These are phyloP conservation scores for Gorilla gorilla DNA, from an alignment of 2,113 vertebrate genomes.

Conservation along the genomic window DNA sequence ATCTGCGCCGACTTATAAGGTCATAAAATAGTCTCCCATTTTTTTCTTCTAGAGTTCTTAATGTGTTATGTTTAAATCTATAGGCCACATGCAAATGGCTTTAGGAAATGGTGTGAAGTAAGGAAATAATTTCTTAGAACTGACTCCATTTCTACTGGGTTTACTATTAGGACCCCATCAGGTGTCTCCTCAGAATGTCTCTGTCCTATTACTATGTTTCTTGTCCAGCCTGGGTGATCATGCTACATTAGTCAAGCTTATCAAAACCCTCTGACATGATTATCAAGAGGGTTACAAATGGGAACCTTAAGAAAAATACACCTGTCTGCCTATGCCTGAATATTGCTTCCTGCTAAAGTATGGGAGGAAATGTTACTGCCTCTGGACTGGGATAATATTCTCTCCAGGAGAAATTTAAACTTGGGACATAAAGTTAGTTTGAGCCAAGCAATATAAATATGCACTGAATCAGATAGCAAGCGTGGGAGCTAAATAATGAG, in stretches of 20 bases:
- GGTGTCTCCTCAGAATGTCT: not conserved
- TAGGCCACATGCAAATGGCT: not conserved
- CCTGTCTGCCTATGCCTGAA: not conserved
- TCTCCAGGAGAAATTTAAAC: conserved; percentile 16
- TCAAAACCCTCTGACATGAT: not conserved
- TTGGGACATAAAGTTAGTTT: conserved; percentile 13
- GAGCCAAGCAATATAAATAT: conserved; percentile 11
- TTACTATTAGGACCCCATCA: not conserved
- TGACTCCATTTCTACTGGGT: not conserved
- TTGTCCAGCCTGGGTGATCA: not conserved
- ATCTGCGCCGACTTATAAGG: not conserved
- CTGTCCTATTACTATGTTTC: not conserved
- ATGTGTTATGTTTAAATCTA: not conserved
- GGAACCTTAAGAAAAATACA: not conserved
- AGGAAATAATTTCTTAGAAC: not conserved
- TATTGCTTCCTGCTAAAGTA: not conserved
- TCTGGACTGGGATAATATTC: not conserved
- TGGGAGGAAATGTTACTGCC: not conserved
- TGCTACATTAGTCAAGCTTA: not conserved
- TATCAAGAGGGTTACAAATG: not conserved
- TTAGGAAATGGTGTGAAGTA: not conserved
- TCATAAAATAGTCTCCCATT: not conserved
- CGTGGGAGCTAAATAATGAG: conserved; percentile 16
- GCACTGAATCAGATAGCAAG: not conserved
- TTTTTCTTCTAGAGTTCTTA: not conserved